A percentile compares a stretch with the other conserved stretches of the same genome.
phyloP scores from a whole-genome alignment of 2,113 vertebrate genomes.

The Pterocles orientalis region DNA sequence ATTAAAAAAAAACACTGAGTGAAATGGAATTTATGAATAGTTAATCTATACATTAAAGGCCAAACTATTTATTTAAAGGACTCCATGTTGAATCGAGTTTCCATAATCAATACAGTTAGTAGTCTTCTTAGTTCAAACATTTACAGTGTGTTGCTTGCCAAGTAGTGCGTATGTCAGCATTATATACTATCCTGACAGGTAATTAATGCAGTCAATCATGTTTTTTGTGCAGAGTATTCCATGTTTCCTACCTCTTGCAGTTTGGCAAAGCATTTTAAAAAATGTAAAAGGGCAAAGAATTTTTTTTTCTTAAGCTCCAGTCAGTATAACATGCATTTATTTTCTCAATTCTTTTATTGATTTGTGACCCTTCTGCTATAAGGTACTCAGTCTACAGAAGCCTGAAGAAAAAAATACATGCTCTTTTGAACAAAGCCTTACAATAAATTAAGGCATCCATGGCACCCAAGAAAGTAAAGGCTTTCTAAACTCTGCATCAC shows the following conservation, averaged over 20 bases:
- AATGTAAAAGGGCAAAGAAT: background rate
- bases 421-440: background rate
- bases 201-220: background rate
- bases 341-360: background rate
- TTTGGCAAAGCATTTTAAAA: background rate
- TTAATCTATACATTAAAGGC: background rate
- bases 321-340: background rate
- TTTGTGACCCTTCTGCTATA: background rate
- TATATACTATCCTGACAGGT: fast-evolving
- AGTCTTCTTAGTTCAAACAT: background rate
- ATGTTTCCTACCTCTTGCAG: background rate
- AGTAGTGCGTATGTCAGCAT: background rate
- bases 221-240: background rate
- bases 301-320: background rate
- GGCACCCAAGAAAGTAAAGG: background rate
- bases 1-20: background rate
- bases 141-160: background rate
- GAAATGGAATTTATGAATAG: background rate
- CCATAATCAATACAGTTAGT: background rate
- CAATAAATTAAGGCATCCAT: background rate
- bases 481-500: background rate
- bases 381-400: background rate
- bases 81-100: background rate
- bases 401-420: background rate
- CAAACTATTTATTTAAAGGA: background rate